Base-by-base conservation (phyloP, 2,113 vertebrate species). In the Seriola quinqueradiata region DNA sequence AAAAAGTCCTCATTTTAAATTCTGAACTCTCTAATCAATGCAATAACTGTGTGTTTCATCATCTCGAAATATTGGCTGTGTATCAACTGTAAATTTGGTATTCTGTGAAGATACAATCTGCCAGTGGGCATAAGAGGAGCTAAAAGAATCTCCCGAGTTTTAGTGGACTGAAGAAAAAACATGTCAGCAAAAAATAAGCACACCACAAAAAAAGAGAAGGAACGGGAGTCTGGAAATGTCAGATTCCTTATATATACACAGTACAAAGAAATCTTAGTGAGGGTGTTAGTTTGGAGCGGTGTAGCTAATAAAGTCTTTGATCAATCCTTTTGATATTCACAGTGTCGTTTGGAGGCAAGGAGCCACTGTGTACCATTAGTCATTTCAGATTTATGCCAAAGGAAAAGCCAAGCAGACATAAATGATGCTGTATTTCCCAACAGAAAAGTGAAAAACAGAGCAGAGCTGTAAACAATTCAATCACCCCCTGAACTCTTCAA, bases 401-500 rank as follows among this genome's bases (percentile, higher is more conserved):
- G 87, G 79, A 90, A 84, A 85, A 90, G 80, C 78, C 52, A 59
- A 73, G 76, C 86, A 74, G 86, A 86, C 85, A 81, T 84, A 90
- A 90, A 88, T 75, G 82, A 85, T 78, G 78, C 74, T 83, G 72
- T 78, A 87, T 91, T 88, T 88, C 89, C 87, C 89, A 73, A 85
- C 74, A 84, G 85, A 84, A 88, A 82, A 82, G 58, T 55, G 70
- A 91, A 89, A 85, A 86, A 87, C 80, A 70, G 74, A 78, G 66
- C 77, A 36, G 79, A 65, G 86, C 87, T 85, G 93, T 90, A 92
- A 93, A 92, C 92, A 90, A 90, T 92, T 93, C 89, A 89, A 91
- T 92, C 90, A 89, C 86, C 82, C 82, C 73, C 82, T 82, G 89
- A 91, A 89, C 89, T 90, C 86, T 81, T 82, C 72, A 46, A 87